Percentiles rank a stretch among this genome's conserved stretches.
phyloP scores from a whole-genome alignment of 2,113 vertebrate species.

The Apteryx owenii region DNA sequence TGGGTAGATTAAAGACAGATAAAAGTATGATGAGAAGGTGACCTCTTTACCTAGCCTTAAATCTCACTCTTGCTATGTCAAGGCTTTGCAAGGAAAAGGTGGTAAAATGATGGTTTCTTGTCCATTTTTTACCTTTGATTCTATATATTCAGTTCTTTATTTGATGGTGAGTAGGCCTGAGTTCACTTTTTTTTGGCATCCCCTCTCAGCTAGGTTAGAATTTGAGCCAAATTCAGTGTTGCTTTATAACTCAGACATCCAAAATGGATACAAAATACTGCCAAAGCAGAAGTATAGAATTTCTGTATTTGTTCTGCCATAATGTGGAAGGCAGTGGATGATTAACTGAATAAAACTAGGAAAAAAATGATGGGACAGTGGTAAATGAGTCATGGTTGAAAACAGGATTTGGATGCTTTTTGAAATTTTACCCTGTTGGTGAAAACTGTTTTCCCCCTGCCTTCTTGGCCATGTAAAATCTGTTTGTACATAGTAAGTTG shows the following conservation, averaged over 20 bases:
- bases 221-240: neutral
- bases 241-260: neutral
- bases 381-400: neutral
- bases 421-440: neutral
- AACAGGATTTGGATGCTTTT: neutral
- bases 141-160: neutral
- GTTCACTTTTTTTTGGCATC: neutral
- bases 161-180: neutral
- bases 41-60: neutral
- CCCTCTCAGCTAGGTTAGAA: neutral
- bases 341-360: neutral
- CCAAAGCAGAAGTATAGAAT: neutral
- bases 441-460: neutral
- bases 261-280: neutral
- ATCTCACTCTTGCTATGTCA: neutral
- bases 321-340: neutral
- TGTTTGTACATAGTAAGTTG: neutral
- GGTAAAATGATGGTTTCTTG: neutral
- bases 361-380: neutral
- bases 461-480: accelerated
- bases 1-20: accelerated
- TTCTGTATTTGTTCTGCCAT: neutral
- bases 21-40: neutral
- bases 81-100: neutral
- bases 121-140: neutral